Evolutionary conservation across 2,797 vertebrate genomes (phyloP), one percentile per base, ranked within the genome.

Genomic region (Takifugu ocellatus): DNA sequence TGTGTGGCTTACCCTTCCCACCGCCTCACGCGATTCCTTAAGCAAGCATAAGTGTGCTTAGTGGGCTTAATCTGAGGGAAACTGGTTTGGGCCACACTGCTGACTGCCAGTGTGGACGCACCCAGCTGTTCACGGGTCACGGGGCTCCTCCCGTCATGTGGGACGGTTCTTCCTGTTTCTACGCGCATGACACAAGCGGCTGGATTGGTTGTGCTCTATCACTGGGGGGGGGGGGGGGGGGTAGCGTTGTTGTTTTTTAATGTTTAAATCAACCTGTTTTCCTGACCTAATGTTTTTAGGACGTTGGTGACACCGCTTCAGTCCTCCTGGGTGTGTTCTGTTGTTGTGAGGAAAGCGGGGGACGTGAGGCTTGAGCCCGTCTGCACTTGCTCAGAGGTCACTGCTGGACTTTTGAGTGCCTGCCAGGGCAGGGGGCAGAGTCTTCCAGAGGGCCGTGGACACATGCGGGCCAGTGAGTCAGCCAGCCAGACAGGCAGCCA

Each of bases 21-120:
- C 61, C 70, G 74, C 83, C 86, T 82, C 87, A 88, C 72, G 68
- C 82, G 80, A 85, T 80, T 85, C 77, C 84, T 89, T 89, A 89
- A 88, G 84, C 81, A 77, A 89, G 81, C 78, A 84, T 84, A 84
- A 85, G 81, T 79, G 84, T 63, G 77, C 85, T 90, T 88, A 89
- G 77, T 84, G 82, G 65, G 81, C 72, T 86, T 87, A 87, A 90
- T 90, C 87, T 87, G 71, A 75, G 63, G 72, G 80, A 84, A 88
- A 86, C 82, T 84, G 82, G 82, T 86, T 81, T 76, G 69, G 78
- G 77, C 74, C 79, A 51, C 69, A 64, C 73, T 65, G 75, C 49
- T 33, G 65, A 72, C 79, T 78, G 75, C 59, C 63, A 64, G 44
- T 62, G 61, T 68, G 52, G 75, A 68, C 74, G 70, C 69, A 70